These are phyloP conservation scores for Oeneis ivallda DNA, from an alignment of 2,888 invertebrate species.

Conservation along the genomic window DNA sequence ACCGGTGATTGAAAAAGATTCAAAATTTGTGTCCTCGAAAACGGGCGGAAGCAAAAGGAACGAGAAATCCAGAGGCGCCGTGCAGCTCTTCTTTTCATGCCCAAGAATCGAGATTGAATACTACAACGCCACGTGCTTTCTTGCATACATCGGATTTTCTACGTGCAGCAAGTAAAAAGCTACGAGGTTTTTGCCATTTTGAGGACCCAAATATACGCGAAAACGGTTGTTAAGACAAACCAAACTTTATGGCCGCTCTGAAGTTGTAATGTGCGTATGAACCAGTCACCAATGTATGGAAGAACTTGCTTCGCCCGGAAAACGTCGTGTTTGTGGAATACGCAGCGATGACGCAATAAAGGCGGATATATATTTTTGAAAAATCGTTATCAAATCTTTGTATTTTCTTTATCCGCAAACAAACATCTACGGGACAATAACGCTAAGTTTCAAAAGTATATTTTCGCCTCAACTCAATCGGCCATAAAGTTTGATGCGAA, in stretches of 20 bases:
- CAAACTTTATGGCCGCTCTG: conserved; percentile 3
- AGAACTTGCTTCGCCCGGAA: neutral
- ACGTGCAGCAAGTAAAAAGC: neutral
- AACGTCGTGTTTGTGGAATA: neutral
- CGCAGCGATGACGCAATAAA: neutral
- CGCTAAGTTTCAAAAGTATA: neutral
- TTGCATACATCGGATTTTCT: neutral
- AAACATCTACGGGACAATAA: neutral
- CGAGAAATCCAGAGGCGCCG: neutral
- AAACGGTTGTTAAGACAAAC: neutral
- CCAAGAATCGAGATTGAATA: neutral
- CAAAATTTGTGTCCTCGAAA: neutral
- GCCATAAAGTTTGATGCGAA: neutral
- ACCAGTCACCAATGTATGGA: neutral
- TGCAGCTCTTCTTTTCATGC: neutral
- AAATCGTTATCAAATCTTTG: neutral
- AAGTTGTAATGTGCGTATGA: no score
- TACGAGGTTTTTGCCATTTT: neutral
- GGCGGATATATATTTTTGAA: neutral
- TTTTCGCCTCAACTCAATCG: neutral
- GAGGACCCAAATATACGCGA: neutral
- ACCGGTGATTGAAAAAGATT: neutral
- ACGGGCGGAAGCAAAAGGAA: neutral
- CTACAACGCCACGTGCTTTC: neutral
- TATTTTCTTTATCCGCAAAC: neutral